These are phyloP conservation scores for Cryptus armator DNA, from an alignment of 2,888 invertebrate species.

Conservation along the genomic window DNA sequence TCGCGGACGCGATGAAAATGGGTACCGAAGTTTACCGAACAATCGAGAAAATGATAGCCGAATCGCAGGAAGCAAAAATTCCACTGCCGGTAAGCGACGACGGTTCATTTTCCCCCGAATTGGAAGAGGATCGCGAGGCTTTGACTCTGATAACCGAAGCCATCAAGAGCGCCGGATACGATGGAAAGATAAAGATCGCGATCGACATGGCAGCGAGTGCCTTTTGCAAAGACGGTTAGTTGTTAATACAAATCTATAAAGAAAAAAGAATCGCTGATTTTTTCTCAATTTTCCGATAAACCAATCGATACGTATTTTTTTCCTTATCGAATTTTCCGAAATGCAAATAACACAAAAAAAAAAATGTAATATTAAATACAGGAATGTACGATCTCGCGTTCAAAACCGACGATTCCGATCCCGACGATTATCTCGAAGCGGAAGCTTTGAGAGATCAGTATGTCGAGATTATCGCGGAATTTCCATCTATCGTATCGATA, in stretches of 20 bases:
- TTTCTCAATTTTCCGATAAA: not conserved
- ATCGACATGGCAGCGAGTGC: conserved; percentile 79
- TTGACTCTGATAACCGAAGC: conserved; percentile 76
- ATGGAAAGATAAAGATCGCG: conserved; percentile 79
- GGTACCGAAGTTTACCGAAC: conserved; percentile 78
- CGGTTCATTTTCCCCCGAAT: conserved; percentile 79
- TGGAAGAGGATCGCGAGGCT: conserved; percentile 79
- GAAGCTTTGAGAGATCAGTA: conserved; percentile 78
- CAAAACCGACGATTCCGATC: conserved; percentile 81
- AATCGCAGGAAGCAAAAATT: conserved; percentile 73
- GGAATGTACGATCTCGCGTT: conserved; percentile 80
- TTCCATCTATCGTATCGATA: conserved; percentile 78
- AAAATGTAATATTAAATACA: conserved; percentile 50
- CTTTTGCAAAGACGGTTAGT: conserved; percentile 79
- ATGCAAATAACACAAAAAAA: not conserved
- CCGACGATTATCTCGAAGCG: conserved; percentile 78
- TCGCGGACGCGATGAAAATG: conserved; percentile 81
- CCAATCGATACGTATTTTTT: not conserved
- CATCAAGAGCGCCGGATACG: conserved; percentile 78
- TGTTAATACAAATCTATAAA: not conserved
- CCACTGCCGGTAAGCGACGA: conserved; percentile 77
- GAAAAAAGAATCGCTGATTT: not conserved
- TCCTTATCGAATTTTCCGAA: not conserved
- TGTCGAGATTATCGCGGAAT: conserved; percentile 75
- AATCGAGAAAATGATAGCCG: conserved; percentile 77